Base-by-base conservation (phyloP, 1,140 invertebrate species). In the Bombus confusus region DNA sequence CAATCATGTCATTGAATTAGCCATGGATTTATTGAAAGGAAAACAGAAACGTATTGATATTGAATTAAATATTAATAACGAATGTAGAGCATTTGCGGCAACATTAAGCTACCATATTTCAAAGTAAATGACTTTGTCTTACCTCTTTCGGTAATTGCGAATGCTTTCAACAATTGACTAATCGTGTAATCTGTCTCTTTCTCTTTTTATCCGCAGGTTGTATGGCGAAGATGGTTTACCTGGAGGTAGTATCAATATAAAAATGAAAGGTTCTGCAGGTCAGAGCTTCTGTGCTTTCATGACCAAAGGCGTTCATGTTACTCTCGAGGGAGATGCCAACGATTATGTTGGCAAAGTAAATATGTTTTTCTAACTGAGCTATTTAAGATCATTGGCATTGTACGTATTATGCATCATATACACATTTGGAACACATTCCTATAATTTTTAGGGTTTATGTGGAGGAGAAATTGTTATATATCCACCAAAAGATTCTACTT, bases 201-300 rank as follows among this genome's bases (percentile, higher is more conserved):
- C n/a, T 64, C 2, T 75, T 66, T 80, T 66, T 41, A 83, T 84
- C 94, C 90, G 18, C 89, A 99, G 98, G 94, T 98, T 98, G 96
- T 98, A 97, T 94, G 97, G 98, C 25, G 99, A 99, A 90, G 95
- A 96, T 52, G 99, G 99, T 68, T 95, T 99, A 39, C 98, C 98
- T 15, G 96, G 97, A 3, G 97, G 97, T 87, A 97, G 97, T 86
- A 98, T 99, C 83, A 97, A 98, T 88, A 98, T 99, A 64, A 96
- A 96, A 74, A 95, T 99, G 57, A 97, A 95, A 86, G 99, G 99
- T 15, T 99, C 98, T n/a, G 99, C 99, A 43, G 99, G 99, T 52
- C 99, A 99, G 95, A 99, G 98, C 93, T 99, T 99, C 95, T 99
- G 99, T 95, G 99, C 99, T n/a, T 99, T 99, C 95, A 95, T 99